These are phyloP conservation scores for Hydrotaea cyrtoneurina DNA, from an alignment of 2,888 invertebrate species.

Conservation along the genomic window DNA sequence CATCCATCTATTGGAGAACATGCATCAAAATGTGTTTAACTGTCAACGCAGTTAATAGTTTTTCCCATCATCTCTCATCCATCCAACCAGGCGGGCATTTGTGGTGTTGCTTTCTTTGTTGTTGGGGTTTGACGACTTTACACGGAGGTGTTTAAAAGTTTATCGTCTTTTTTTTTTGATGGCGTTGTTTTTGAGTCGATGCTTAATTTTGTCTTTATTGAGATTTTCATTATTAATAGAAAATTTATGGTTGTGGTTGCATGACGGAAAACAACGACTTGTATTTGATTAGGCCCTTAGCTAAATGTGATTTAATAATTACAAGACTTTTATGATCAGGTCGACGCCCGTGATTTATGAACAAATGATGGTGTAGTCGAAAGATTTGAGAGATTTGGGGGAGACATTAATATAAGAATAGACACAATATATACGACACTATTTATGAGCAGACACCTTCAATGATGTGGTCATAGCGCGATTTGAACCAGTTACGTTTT, in stretches of 20 bases:
- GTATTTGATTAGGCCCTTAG: conserved; percentile 44
- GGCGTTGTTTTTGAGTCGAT: conserved; percentile 40
- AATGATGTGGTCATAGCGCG: too few species aligned
- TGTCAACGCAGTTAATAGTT: conserved; percentile 64
- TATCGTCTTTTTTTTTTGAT: conserved; percentile 46
- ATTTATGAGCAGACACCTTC: too few species aligned
- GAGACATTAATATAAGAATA: too few species aligned
- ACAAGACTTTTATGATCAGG: conserved; percentile 53
- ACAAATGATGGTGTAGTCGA: conserved; percentile 22
- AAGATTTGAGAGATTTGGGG: background rate
- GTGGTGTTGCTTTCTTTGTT: conserved; percentile 8
- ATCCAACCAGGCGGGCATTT: background rate
- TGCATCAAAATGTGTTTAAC: conserved; percentile 61
- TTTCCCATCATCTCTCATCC: conserved; percentile 22
- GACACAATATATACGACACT: too few species aligned
- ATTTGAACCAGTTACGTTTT: too few species aligned
- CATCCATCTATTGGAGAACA: conserved; percentile 19
- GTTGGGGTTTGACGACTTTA: conserved; percentile 39
- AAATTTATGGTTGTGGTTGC: conserved; percentile 38
- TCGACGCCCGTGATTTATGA: conserved; percentile 46
- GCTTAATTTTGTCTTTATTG: conserved; percentile 33
- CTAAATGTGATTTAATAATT: conserved; percentile 62
- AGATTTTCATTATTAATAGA: conserved; percentile 43
- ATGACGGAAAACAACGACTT: background rate
- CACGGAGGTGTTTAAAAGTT: conserved; percentile 59